Evolutionary conservation across 2,888 invertebrate species (phyloP), one percentile per base, ranked within the genome.

Genomic region (Lutraria lutraria): DNA sequence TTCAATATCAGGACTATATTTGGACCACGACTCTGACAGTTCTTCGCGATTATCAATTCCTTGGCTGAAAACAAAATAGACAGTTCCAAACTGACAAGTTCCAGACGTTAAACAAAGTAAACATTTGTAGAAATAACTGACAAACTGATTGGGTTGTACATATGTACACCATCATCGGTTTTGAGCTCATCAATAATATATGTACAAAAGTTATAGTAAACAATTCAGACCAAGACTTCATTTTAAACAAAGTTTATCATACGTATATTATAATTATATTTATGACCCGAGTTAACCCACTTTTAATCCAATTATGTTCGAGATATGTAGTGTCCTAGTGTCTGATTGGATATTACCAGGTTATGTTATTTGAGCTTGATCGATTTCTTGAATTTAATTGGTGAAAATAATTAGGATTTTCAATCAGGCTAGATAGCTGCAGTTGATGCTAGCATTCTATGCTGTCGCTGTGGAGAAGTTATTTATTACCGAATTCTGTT

Each of bases 81-180:
- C 21, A 63, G 15, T 79, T 34, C 52, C 31, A 13, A 34, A 79
- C 79, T n/a, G 52, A 79, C 43, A 34, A 34, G 6, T 34, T 79
- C 79, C 79, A 79, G 79, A 79, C 31, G 8, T 0, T 10, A 12
- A 12, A 52, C 34, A 79, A 34, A 21, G 52, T 79, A 79, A 79
- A 79, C 79, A 79, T 21, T 43, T n/a, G 43, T 31, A 79, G 79
- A 79, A 16, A 79, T 79, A 43, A 43, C 79, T 52, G 79, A 34
- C 79, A 31, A 34, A 79, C 79, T 21, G 31, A 79, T 34, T 79
- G 31, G 12, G 25, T 68, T 68, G 63, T 68, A 68, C 63, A n/a
- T 68, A n/a, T 25, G 63, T 68, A n/a, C 25, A 68, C 63, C 63
- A 68, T 68, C 63, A n/a, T 68, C 21, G 25, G n/a, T 25, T n/a